Evolutionary conservation across 1,140 invertebrate genomes (phyloP), one percentile per base, ranked within the genome.

Genomic region (Trypoxylus dichotomus): DNA sequence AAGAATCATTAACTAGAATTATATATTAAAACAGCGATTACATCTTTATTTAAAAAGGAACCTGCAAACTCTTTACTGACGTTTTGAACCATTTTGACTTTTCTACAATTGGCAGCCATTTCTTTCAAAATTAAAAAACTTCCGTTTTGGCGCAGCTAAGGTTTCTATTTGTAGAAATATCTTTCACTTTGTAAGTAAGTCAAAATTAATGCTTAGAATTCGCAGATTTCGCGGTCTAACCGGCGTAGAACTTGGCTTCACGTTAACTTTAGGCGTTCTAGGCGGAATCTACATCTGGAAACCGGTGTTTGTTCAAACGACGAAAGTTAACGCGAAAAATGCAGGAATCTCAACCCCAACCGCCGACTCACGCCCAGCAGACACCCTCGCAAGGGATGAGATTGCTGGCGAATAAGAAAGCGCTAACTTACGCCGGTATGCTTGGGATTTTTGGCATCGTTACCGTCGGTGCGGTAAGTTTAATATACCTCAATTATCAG

Each of bases 281-380:
- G 8, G 60, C 60, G 60, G 60, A 24, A 63, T 63, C 10, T 63
- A 63, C 25, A 63, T 63, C 19, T 63, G 60, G 60, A 63, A 63
- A 63, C 60, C 60, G 60, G 60, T 63, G 8, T 63, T 63, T 24
- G 24, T 24, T 24, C 13, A 63, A 63, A 19, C 60, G 19, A 27
- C 21, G 10, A 19, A 19, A 19, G 3, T 8, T 19, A 47, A 47
- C 13, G n/a, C 60, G 13, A 11, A 63, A 63, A 27, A 63, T 63
- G 60, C n/a, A 63, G 60, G 25, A 63, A 63, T 11, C 19, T 13
- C 60, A 63, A 13, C n/a, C 43, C 13, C 11, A 1, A 19, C 1
- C 11, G 11, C 43, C n/a, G 11, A 3, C 13, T 1, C 43, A 11
- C 1, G 15, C 10, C 1, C 43, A 15, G 43, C n/a, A 13, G 43